phyloP scores from a whole-genome alignment of 2,797 vertebrate genomes.

The Balearica regulorum region DNA sequence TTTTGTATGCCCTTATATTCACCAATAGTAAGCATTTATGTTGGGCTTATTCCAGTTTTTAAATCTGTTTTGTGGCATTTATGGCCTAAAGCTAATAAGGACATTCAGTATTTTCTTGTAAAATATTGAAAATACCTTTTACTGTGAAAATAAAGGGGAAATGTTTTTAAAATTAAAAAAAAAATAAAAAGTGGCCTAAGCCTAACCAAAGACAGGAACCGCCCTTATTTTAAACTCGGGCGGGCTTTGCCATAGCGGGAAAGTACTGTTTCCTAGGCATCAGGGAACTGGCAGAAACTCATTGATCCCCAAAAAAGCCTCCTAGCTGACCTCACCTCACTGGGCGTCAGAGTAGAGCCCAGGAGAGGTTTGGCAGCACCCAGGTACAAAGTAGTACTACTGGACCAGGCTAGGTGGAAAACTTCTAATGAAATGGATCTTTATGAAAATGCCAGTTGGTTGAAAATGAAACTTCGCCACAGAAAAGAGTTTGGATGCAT shows the following conservation, averaged over 20 bases:
- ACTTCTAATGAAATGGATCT: not conserved
- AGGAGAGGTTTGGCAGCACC: not conserved
- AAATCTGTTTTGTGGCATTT: conserved; percentile 79
- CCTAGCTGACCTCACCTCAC: not conserved
- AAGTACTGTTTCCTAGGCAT: not conserved
- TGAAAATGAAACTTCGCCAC: not conserved
- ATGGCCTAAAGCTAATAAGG: conserved; percentile 76
- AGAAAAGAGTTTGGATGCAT: not conserved
- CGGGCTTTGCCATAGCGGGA: not conserved
- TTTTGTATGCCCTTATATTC: conserved; percentile 68
- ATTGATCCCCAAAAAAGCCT: not conserved
- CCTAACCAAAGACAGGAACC: conserved; percentile 19
- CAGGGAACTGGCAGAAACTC: not conserved
- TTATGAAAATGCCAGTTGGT: not conserved
- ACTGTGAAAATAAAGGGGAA: conserved; percentile 65
- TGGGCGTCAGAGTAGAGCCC: not conserved
- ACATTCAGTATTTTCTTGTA: conserved; percentile 72
- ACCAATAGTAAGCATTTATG: conserved; percentile 72
- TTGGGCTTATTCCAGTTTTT: conserved; percentile 75
- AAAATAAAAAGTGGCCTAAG: not conserved
- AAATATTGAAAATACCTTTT: conserved; percentile 73
- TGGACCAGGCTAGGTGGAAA: not conserved
- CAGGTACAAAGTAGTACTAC: not conserved
- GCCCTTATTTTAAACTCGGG: not conserved
- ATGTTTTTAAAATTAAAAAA: conserved; percentile 65